phyloP scores from a whole-genome alignment of 2,888 invertebrate species.

The Lithosia quadra region DNA sequence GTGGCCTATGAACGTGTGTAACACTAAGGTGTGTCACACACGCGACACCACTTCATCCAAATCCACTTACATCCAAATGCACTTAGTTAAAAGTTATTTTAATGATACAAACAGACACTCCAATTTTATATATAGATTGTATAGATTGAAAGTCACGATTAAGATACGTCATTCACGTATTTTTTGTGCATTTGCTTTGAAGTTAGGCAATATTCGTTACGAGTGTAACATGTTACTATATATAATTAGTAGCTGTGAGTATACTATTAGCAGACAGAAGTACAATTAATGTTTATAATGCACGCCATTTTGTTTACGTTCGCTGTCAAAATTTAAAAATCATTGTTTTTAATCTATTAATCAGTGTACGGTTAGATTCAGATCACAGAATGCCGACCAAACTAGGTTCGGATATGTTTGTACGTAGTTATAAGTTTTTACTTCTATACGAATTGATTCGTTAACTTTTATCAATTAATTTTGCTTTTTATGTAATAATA shows the following conservation, averaged over 20 bases:
- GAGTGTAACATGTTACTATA: conserved; percentile 7
- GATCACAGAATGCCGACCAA: neutral
- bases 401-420: neutral
- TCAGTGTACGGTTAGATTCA: neutral
- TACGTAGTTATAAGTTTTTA: neutral
- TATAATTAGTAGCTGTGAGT: conserved; percentile 9
- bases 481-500: conserved; percentile 1
- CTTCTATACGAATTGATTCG: neutral
- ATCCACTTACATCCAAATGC: no score
- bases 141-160: conserved; percentile 17
- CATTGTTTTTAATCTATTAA: conserved; percentile 11
- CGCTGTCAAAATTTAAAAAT: conserved; percentile 10
- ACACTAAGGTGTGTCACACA: no score
- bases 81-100: no score
- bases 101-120: no score
- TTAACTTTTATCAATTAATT: conserved; percentile 2
- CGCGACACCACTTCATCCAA: no score
- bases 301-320: conserved; percentile 6
- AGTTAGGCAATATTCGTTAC: conserved; percentile 10
- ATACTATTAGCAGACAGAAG: conserved; percentile 3
- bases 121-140: no score
- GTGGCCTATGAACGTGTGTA: no score
- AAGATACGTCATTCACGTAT: neutral
- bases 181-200: conserved; percentile 12
- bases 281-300: conserved; percentile 8